Base-by-base conservation (phyloP, 2,888 invertebrate genomes). In the Papilio gigon region DNA sequence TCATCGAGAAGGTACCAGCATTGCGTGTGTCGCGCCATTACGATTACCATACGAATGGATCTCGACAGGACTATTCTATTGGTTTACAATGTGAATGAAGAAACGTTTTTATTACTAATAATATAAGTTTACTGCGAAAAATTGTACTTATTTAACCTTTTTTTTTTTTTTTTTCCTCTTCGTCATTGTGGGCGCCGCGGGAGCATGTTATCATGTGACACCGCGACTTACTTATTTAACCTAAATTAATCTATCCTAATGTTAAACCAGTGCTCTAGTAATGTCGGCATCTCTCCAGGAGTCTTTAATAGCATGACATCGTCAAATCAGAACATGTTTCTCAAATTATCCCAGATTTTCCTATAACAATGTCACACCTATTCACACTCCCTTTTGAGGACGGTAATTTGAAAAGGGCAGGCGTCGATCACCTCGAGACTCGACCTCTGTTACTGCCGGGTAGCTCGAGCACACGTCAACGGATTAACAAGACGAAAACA, bases 361-460 rank as follows among this genome's bases (percentile, higher is more conserved):
- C 11, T 66, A 44, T 59, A 66, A 60, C 73, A 72, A 72, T 74
- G 74, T 72, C 71, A 71, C 72, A 67, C 71, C 71, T 72, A 63
- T 73, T 76, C 75, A 72, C 76, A 75, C 78, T 82, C 79, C 80
- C 77, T 80, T 56, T 80, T 84, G 81, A 77, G 79, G 77, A 78
- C 76, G 77, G 77, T 74, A 77, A 73, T 78, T 78, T 77, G 71
- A 81, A 84, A 86, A 87, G 86, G 84, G 85, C 87, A 85, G 74
- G 77, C 74, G 80, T 78, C 73, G 83, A 86, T 86, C 81, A 84
- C 84, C 85, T 84, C 84, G 83, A 81, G 78, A 74, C 74, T 74
- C 77, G 83, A 80, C 85, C 83, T 84, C 83, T 78, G 76, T 80
- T 73, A 82, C 87, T 89, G 83, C 90, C 90, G 89, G 89, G 86